phyloP scores from a whole-genome alignment of 2,797 vertebrate genomes.

The Phalanger gymnotis region DNA sequence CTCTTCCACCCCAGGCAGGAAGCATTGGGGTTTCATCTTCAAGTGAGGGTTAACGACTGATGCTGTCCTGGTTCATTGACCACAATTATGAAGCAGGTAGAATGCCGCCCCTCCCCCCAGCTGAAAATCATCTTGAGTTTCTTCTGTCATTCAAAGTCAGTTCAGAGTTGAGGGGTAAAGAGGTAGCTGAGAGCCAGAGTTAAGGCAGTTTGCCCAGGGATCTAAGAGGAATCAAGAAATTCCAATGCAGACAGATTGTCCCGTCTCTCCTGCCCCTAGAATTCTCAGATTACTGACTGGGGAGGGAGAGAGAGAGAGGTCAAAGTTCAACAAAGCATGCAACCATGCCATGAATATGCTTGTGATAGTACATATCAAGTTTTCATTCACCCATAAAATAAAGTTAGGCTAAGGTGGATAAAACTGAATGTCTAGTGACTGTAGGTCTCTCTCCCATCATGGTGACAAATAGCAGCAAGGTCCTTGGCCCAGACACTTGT shows the following conservation, averaged over 20 bases:
- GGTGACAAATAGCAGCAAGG: constrained; percentile 5
- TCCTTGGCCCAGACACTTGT: constrained; percentile 29
- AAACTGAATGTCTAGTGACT: neutral
- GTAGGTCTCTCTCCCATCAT: neutral
- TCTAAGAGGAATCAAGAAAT: neutral
- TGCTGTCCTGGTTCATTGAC: neutral
- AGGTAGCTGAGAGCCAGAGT: neutral
- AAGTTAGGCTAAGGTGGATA: neutral
- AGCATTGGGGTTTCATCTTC: neutral
- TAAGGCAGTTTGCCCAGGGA: neutral
- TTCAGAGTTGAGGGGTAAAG: neutral
- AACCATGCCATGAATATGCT: neutral
- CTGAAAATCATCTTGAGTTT: neutral
- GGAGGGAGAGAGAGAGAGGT: neutral
- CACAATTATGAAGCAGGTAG: neutral
- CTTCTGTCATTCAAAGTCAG: neutral
- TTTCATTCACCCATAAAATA: neutral
- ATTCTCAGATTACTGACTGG: neutral
- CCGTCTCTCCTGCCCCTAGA: neutral
- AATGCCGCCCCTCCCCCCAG: neutral
- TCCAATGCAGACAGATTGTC: neutral
- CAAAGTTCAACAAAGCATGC: neutral
- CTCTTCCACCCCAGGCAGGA: neutral
- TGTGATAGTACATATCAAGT: neutral
- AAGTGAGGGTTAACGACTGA: neutral